Conservation (phyloP, 2,888 invertebrate species). For the Drosophila mimica region DNA sequence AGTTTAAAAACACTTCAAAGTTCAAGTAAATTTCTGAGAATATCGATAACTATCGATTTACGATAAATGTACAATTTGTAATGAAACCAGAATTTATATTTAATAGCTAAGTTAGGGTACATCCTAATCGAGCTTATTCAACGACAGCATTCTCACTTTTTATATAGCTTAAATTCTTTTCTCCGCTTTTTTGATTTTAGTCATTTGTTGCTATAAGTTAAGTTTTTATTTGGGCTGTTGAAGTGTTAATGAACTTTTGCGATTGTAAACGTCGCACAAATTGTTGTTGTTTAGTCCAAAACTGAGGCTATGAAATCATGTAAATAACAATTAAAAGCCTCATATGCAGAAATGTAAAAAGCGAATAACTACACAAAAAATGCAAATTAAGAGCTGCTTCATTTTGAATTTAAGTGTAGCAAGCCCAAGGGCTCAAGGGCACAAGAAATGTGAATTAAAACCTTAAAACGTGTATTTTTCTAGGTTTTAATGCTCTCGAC, state of each 20-base stretch:
- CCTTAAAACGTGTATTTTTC: conserved; percentile 12
- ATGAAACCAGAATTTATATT: neutral
- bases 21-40: neutral
- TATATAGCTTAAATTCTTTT: conserved; percentile 5
- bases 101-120: too few species aligned
- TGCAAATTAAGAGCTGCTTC: conserved; percentile 32
- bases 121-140: neutral
- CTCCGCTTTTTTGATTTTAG: neutral
- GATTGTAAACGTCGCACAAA: conserved; percentile 53
- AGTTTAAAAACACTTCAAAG: neutral
- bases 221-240: conserved; percentile 11
- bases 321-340: conserved; percentile 40
- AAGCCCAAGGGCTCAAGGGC: conserved; percentile 35
- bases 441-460: conserved; percentile 2
- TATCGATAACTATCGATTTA: neutral
- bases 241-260: conserved; percentile 76
- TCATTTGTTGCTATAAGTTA: conserved; percentile 9
- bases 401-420: conserved; percentile 46
- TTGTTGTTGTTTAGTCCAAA: conserved; percentile 48
- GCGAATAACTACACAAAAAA: conserved; percentile 22
- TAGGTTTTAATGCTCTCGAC: neutral
- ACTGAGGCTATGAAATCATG: conserved; percentile 54
- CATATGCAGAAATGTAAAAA: conserved; percentile 59
- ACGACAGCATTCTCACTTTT: neutral
- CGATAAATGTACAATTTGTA: too few species aligned